These are phyloP conservation scores for Poecilobothrus nobilitatus DNA, from an alignment of 2,888 invertebrate species.

Conservation along the genomic window DNA sequence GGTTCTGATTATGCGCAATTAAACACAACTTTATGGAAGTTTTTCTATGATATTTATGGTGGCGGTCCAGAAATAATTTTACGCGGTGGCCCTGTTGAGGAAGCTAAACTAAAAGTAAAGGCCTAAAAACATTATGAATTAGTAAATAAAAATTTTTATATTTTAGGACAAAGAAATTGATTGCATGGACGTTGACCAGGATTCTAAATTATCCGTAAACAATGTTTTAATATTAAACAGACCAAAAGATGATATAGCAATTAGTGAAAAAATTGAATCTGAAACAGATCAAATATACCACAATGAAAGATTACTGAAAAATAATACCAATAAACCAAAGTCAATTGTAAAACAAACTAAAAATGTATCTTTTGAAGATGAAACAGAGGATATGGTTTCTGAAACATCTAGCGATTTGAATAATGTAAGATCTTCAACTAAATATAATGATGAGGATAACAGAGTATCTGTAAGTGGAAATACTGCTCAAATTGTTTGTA, in stretches of 20 bases:
- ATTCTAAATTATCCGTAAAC: background rate
- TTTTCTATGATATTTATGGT: constrained; percentile 76
- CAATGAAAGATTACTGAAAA: background rate
- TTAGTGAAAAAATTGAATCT: background rate
- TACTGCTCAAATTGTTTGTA: background rate
- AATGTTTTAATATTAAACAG: background rate
- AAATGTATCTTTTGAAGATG: constrained; percentile 12
- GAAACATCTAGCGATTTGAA: background rate
- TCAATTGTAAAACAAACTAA: background rate
- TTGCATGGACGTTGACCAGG: constrained; percentile 7
- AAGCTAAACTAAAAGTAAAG: constrained; percentile 2
- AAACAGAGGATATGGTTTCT: constrained; percentile 7
- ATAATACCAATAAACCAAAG: background rate
- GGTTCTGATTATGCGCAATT: constrained; percentile 67
- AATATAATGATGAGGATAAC: background rate
- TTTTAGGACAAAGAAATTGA: constrained; percentile 9
- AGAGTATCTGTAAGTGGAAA: background rate
- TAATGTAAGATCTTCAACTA: background rate
- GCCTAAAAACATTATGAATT: background rate
- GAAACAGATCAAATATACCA: background rate
- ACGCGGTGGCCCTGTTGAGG: constrained; percentile 20
- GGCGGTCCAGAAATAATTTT: constrained; percentile 77
- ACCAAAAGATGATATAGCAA: background rate
- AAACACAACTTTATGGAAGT: constrained; percentile 77
- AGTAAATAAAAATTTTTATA: background rate